Base-by-base conservation (phyloP, 2,888 invertebrate genomes). In the Papilio demoleus region DNA sequence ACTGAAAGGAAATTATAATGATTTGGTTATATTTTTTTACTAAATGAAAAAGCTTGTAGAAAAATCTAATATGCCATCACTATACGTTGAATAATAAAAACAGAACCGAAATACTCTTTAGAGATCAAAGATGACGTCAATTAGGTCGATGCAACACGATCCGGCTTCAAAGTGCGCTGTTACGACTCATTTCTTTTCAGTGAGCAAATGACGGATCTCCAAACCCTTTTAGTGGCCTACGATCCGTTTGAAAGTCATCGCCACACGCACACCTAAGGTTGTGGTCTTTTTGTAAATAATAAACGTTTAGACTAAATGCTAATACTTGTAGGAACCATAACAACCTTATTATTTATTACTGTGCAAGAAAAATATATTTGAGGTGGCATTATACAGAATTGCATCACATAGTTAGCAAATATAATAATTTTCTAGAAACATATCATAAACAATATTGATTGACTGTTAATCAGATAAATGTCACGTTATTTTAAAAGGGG, bases 71-170 rank as follows among this genome's bases (percentile, higher is more conserved):
- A 4, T 4, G 19, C n/a, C 69, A 61, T 69, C 69, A 69, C 69
- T 64, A 56, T 38, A 22, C 42, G 31, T 17, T 61, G 38, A 70
- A 53, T 73, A 75, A 75, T 77, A 81, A 82, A 81, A 82, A 80
- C 79, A 79, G 70, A 63, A 77, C 77, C 74, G 76, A 81, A 79
- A 81, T 78, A 82, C 76, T 81, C 71, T 74, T 78, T 76, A 68
- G 78, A 85, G 86, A 88, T 90, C 89, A 90, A 89, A 90, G 89
- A 77, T 80, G 82, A 80, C 80, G 85, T 69, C 87, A 88, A 90
- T 88, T 88, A 87, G 86, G 81, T 79, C 76, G 80, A 73, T 76
- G 83, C 79, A 84, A 86, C 78, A 72, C 76, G 84, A 87, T 82
- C 81, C 76, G 78, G 75, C 82, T 77, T 84, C 84, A 84, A 84